Base-by-base conservation (phyloP, 2,888 invertebrate species). In the Flexamia atlantica region DNA sequence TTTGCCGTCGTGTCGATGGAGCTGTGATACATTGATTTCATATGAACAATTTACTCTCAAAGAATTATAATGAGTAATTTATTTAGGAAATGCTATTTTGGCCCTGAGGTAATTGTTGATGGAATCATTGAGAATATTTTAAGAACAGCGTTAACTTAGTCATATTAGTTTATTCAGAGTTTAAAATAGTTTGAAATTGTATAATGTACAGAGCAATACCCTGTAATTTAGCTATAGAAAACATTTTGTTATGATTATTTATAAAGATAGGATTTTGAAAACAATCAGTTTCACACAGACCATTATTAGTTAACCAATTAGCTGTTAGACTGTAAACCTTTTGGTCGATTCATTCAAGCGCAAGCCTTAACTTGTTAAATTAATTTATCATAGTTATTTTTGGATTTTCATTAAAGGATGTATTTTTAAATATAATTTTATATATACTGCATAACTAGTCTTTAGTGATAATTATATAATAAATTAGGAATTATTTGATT, bases 391-490 rank as follows among this genome's bases (percentile, higher is more conserved):
- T 60, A 68, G 20, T 42, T 81, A 70, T 20, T 68, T 70, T 53
- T 64, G 10, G 20, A 42, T 46, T 46, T 81, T 7, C 25, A 53
- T 81, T 83, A 42, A 74, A 81, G 81, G 83, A 70, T 85, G 83
- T 81, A 85, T 83, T 70, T 79, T 79, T 76, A 72, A 83, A 72
- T 76, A 79, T 70, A 83, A 83, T 85, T 85, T 84, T 72, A 84
- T 60, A 32, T 70, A 84, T 81, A 84, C 68, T 68, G 40, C 42
- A 64, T 79, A 80, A 85, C 85, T 85, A 85, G 85, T 85, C 85
- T 85, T 85, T 85, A 85, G 84, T 64, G 53, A 70, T 85, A 85
- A 85, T 85, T 85, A 76, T 83, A 80, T 53, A 57, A 36, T 89
- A 53, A 83, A 74, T 20, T 79, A 79, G 23, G 79, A 79, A 76